A percentile compares a stretch with the other conserved stretches of the same genome.
These are phyloP conservation scores for Eilema griseolum DNA, from an alignment of 2,888 invertebrate genomes.

Conservation along the genomic window DNA sequence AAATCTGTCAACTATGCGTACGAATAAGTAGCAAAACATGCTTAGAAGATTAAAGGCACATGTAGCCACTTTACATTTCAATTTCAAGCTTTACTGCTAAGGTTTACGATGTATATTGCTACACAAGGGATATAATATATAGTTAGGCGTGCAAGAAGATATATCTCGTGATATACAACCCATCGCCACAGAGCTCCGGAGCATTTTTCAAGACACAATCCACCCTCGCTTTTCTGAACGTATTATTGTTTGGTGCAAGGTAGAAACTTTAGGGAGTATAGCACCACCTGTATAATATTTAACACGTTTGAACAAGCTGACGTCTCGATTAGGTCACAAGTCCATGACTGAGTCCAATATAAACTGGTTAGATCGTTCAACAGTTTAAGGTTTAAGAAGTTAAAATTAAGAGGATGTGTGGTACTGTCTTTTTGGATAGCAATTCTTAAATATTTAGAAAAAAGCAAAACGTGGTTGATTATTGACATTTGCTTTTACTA, in stretches of 20 bases:
- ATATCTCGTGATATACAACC: constrained; percentile 60
- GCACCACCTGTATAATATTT: not conserved
- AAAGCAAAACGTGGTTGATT: too few relatives aligned
- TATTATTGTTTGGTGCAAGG: constrained; percentile 52
- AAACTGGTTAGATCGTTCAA: too few relatives aligned
- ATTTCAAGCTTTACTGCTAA: not conserved
- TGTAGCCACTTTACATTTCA: not conserved
- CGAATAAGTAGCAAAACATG: not conserved
- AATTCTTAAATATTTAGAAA: too few relatives aligned
- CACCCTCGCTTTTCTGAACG: constrained; percentile 74
- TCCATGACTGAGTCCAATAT: too few relatives aligned
- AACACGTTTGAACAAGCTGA: not conserved
- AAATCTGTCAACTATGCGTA: not conserved
- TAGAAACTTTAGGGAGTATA: constrained; percentile 1
- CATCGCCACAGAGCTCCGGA: constrained; percentile 67
- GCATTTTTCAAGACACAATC: constrained; percentile 83
- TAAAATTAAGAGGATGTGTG: too few relatives aligned
- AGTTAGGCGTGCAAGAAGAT: constrained; percentile 38
- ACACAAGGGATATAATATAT: constrained; percentile 1
- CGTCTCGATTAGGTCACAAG: too few relatives aligned
- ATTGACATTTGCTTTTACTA: too few relatives aligned
- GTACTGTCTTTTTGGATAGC: too few relatives aligned
- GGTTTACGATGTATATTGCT: not conserved
- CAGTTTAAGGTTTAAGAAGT: too few relatives aligned
- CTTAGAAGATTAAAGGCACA: not conserved